Conservation (phyloP, 2,113 vertebrate species). For the Nyctereutes procyonoides region DNA sequence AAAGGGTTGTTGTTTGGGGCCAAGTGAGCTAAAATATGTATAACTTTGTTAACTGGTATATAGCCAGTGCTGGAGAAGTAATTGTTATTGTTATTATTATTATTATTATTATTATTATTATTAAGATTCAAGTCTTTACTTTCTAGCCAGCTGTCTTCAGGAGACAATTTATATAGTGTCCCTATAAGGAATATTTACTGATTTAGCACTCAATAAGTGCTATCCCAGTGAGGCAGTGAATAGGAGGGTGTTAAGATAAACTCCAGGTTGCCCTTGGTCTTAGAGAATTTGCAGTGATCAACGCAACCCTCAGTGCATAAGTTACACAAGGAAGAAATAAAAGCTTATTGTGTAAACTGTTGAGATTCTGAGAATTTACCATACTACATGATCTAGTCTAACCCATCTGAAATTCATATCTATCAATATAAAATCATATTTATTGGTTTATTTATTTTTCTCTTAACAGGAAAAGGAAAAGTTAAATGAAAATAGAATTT, state of each 20-base stretch:
- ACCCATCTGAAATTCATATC: background rate
- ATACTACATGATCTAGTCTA: background rate
- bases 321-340: background rate
- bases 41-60: background rate
- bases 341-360: background rate
- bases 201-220: background rate
- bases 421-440: background rate
- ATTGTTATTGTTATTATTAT: background rate
- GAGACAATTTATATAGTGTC: background rate
- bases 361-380: background rate
- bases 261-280: background rate
- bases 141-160: background rate
- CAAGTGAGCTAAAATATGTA: background rate
- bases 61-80: background rate
- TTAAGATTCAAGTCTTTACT: background rate
- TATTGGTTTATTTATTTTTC: background rate
- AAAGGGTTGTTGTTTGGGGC: background rate
- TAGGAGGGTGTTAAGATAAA: background rate
- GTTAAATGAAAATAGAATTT: background rate
- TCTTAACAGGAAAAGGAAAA: background rate
- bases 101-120: background rate
- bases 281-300: background rate
- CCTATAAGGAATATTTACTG: background rate
- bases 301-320: background rate
- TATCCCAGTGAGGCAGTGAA: background rate